phyloP scores from a whole-genome alignment of 2,113 vertebrate genomes.

The Mesembrinibis cayennensis region DNA sequence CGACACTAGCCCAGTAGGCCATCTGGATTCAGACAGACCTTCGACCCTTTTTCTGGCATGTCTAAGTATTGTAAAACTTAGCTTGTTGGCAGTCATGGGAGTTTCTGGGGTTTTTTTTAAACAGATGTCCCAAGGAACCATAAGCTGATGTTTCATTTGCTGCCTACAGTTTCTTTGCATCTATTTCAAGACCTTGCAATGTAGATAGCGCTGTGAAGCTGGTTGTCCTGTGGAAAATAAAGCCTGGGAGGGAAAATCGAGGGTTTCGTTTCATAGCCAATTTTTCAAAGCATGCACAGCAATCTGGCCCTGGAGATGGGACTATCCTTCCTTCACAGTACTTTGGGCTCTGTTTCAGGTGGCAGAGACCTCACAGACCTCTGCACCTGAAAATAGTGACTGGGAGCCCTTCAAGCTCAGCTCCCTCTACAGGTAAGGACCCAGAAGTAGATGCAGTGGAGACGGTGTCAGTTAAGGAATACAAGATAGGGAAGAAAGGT shows the following conservation, averaged over 20 bases:
- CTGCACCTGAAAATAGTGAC: accelerated
- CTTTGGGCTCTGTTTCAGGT: background rate
- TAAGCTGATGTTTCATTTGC: background rate
- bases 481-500: accelerated
- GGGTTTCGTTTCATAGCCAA: accelerated
- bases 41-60: background rate
- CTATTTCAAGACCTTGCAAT: background rate
- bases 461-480: background rate
- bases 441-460: background rate
- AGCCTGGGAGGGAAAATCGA: background rate
- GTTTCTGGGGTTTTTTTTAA: background rate
- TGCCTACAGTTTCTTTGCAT: background rate
- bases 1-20: conserved; percentile 9
- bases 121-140: background rate
- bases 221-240: background rate
- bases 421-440: background rate
- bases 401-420: background rate
- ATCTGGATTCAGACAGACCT: background rate
- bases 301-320: too few relatives aligned
- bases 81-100: background rate
- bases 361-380: background rate
- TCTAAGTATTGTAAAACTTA: background rate
- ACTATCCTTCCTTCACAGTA: accelerated
- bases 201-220: background rate
- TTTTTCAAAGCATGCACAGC: background rate